phyloP scores from a whole-genome alignment of 2,797 vertebrate genomes.

The Sebastes vulpes region DNA sequence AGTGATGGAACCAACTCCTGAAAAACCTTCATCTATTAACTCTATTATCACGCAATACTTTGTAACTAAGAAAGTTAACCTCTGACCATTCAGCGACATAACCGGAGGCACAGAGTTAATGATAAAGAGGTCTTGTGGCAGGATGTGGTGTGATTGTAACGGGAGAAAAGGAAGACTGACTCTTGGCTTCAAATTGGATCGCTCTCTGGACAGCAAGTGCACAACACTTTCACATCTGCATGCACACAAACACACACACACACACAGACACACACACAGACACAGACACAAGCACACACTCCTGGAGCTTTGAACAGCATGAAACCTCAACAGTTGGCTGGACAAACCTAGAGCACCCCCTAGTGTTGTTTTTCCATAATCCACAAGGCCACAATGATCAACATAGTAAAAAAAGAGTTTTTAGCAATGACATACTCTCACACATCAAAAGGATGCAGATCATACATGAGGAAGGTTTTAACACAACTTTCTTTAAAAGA shows the following conservation, averaged over 20 bases:
- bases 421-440: background rate
- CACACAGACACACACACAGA: background rate
- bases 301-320: background rate
- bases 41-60: slow-evolving; percentile 51
- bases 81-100: slow-evolving; percentile 49
- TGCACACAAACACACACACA: background rate
- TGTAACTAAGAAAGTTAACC: slow-evolving; percentile 68
- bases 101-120: slow-evolving; percentile 72
- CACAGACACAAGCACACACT: background rate
- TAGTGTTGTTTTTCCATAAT: slow-evolving; percentile 68
- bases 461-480: background rate
- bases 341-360: slow-evolving; percentile 82
- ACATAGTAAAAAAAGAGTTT: slow-evolving; percentile 3
- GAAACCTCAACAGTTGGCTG: slow-evolving; percentile 58
- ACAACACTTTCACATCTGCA: slow-evolving; percentile 21
- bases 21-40: slow-evolving; percentile 78
- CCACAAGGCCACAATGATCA: slow-evolving; percentile 3
- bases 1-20: slow-evolving; percentile 32
- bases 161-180: slow-evolving; percentile 23
- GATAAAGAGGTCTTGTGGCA: slow-evolving; percentile 70
- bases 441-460: background rate
- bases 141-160: slow-evolving; percentile 45
- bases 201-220: slow-evolving; percentile 39
- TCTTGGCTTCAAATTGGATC: slow-evolving; percentile 38
- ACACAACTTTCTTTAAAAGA: background rate